Evolutionary conservation across 1,140 invertebrate species (phyloP).

Genomic region (Macrotrachela quadricornifera): DNA sequence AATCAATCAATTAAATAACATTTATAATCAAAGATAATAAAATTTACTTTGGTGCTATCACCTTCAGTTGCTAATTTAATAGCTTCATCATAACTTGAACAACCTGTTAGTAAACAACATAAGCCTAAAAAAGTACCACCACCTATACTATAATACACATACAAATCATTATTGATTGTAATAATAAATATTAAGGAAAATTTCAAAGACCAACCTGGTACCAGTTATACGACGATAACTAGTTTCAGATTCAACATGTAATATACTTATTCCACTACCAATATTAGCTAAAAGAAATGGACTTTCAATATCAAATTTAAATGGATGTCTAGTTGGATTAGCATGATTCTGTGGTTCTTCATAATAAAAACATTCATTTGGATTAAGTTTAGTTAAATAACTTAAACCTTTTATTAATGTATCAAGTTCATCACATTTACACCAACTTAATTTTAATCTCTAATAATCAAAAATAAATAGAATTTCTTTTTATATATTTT

Average conservation of each 20-base stretch:
- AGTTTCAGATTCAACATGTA: constrained; percentile 70
- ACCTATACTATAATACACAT: constrained; percentile 43
- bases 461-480: too few species aligned
- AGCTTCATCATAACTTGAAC: constrained; percentile 88
- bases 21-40: too few species aligned
- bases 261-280: constrained; percentile 83
- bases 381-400: constrained; percentile 65
- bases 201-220: constrained; percentile 38
- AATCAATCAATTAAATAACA: too few species aligned
- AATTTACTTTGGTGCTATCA: constrained; percentile 49
- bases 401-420: constrained; percentile 80
- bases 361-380: constrained; percentile 78
- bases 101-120: constrained; percentile 80
- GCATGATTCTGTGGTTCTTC: constrained; percentile 14
- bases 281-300: constrained; percentile 92
- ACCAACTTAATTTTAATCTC: constrained; percentile 57
- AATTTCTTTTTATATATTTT: too few species aligned
- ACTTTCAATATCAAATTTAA: constrained; percentile 60
- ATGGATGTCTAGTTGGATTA: neutral
- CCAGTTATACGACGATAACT: constrained; percentile 80
- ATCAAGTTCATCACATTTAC: constrained; percentile 88
- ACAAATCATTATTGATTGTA: too few species aligned
- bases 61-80: constrained; percentile 74
- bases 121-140: constrained; percentile 89
- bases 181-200: too few species aligned